These are phyloP conservation scores for Lutjanus erythropterus DNA, from an alignment of 2,113 vertebrate species.

Conservation along the genomic window DNA sequence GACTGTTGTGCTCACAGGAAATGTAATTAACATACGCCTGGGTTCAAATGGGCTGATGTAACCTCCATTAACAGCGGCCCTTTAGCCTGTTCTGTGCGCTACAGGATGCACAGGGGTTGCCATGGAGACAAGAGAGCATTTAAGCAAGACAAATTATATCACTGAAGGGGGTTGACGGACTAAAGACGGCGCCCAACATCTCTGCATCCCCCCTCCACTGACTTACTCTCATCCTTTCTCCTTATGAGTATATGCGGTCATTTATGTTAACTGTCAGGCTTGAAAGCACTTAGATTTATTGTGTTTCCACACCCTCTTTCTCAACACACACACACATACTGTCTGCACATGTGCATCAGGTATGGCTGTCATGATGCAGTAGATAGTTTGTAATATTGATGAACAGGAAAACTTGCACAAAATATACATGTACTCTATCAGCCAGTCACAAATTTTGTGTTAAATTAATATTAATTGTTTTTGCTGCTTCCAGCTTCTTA, in stretches of 20 bases:
- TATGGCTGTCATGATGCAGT: too few species aligned
- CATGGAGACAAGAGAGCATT: constrained; percentile 29
- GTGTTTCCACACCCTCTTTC: background rate
- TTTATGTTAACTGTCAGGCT: constrained; percentile 26
- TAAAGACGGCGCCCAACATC: background rate
- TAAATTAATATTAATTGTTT: too few species aligned
- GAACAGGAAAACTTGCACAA: too few species aligned
- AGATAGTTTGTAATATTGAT: too few species aligned
- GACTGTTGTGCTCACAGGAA: background rate
- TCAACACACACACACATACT: background rate
- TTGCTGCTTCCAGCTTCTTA: too few species aligned
- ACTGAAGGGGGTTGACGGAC: constrained; percentile 14
- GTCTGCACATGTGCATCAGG: background rate
- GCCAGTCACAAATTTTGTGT: too few species aligned
- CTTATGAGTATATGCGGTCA: constrained; percentile 4
- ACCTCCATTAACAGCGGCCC: constrained; percentile 28
- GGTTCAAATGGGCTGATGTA: constrained; percentile 37
- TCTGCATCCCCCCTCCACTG: background rate
- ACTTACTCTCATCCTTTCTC: background rate
- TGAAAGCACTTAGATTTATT: background rate
- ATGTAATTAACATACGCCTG: constrained; percentile 6
- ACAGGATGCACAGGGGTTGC: constrained; percentile 2
- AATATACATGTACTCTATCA: too few species aligned
- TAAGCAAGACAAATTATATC: constrained; percentile 41
- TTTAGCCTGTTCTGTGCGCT: constrained; percentile 2